phyloP scores from a whole-genome alignment of 1,140 invertebrate genomes.

The Magallana gigas region DNA sequence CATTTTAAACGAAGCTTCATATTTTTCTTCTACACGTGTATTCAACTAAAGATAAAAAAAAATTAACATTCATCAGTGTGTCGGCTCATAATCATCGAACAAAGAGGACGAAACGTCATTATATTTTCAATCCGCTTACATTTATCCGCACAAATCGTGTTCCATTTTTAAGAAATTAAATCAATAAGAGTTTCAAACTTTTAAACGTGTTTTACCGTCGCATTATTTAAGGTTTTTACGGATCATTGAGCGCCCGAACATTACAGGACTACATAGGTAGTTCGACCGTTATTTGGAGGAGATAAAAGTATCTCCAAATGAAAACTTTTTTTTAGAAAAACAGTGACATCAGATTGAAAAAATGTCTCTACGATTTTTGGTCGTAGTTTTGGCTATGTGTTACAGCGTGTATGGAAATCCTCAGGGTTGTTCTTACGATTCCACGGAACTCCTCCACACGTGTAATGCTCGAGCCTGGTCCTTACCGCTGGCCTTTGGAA shows the following conservation, averaged over 20 bases:
- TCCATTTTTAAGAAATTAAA: constrained; percentile 32
- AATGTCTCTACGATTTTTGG: neutral
- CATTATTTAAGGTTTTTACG: constrained; percentile 6
- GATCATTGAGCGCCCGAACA: neutral
- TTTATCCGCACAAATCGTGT: constrained; percentile 17
- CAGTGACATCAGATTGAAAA: neutral
- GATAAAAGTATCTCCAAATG: constrained; percentile 29
- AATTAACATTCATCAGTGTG: too few relatives aligned
- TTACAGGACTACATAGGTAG: too few relatives aligned
- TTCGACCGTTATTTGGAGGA: neutral
- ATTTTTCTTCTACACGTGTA: too few relatives aligned
- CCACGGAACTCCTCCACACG: constrained; percentile 37
- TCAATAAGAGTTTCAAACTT: constrained; percentile 27
- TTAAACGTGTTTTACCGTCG: neutral
- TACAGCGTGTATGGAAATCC: constrained; percentile 22
- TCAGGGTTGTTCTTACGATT: constrained; percentile 49
- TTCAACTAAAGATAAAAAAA: too few relatives aligned
- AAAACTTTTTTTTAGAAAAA: neutral
- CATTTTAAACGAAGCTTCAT: too few relatives aligned
- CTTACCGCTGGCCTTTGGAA: constrained; percentile 48
- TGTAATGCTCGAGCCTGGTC: constrained; percentile 48
- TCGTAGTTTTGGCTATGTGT: constrained; percentile 4
- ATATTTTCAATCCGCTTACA: constrained; percentile 21
- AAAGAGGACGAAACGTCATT: neutral
- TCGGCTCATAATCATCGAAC: neutral